Conservation (phyloP, 2,888 invertebrate species). For the Sympetrum striolatum region DNA sequence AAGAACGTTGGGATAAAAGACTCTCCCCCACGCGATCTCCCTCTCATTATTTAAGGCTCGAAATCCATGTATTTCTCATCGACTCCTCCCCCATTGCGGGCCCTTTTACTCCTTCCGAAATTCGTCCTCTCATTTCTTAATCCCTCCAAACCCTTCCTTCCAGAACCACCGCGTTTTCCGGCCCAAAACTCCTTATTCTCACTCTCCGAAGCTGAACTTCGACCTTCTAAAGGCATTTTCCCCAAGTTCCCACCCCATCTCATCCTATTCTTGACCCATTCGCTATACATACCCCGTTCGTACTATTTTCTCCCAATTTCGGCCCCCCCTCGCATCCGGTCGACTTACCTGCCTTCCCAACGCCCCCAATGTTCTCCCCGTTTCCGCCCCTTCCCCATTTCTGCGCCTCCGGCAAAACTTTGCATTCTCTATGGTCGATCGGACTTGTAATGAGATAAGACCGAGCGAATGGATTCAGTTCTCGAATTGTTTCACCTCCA, state of each 20-base stretch:
- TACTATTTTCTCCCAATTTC: not conserved
- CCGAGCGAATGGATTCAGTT: constrained; percentile 29
- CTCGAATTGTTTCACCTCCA: constrained; percentile 34
- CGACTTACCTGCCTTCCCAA: not conserved
- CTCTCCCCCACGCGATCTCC: not conserved
- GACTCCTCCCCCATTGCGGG: not conserved
- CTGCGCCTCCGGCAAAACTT: constrained; percentile 3
- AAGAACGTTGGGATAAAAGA: not conserved
- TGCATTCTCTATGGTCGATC: constrained; percentile 39
- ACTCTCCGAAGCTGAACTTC: not conserved
- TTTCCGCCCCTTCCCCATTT: not conserved
- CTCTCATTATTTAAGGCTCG: constrained; percentile 27
- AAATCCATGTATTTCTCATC: not conserved
- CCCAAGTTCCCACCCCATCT: not conserved
- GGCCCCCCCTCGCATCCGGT: not conserved
- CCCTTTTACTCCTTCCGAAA: not conserved
- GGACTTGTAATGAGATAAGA: constrained; percentile 41
- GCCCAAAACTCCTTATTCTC: not conserved
- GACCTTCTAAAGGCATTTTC: not conserved
- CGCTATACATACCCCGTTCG: not conserved
- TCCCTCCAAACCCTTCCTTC: not conserved
- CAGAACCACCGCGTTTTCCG: not conserved
- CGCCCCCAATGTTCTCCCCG: not conserved
- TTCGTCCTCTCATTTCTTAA: not conserved
- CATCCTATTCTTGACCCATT: constrained; percentile 13